A percentile compares a stretch with the other conserved stretches of the same genome.
phyloP scores from a whole-genome alignment of 2,888 invertebrate genomes.

The Monoplex corrugatus region DNA sequence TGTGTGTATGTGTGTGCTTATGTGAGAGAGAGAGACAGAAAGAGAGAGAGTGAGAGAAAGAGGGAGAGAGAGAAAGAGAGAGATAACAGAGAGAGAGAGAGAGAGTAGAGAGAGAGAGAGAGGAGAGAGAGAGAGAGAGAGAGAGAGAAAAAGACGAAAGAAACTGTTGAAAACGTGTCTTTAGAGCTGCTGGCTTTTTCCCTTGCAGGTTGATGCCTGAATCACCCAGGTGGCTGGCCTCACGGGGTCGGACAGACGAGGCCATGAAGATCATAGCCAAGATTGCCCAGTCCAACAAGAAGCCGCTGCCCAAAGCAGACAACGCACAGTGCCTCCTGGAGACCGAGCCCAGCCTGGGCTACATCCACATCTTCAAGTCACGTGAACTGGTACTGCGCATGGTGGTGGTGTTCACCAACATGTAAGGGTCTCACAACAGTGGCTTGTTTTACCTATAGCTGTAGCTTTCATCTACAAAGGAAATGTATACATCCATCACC shows the following conservation, averaged over 20 bases:
- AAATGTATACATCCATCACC: too few species aligned
- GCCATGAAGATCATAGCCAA: not conserved
- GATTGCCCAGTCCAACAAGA: constrained; percentile 37
- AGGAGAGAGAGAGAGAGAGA: not conserved
- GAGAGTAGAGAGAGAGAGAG: not conserved
- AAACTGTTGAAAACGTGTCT: too few species aligned
- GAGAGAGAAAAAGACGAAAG: not conserved
- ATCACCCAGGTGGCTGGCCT: constrained; percentile 21
- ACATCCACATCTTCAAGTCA: not conserved
- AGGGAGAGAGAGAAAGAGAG: not conserved
- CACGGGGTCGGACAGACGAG: not conserved
- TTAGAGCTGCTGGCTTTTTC: not conserved
- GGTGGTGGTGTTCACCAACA: constrained; percentile 23
- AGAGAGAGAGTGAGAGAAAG: not conserved
- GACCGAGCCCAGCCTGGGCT: not conserved
- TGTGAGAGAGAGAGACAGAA: not conserved
- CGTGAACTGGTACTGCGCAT: not conserved
- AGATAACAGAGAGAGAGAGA: not conserved
- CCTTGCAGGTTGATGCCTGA: constrained; percentile 28
- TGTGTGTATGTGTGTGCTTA: not conserved
- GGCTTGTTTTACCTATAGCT: too few species aligned
- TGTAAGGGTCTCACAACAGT: too few species aligned
- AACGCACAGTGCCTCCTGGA: not conserved
- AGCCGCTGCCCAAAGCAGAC: not conserved
- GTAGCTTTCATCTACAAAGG: too few species aligned